Evolutionary conservation across 2,888 invertebrate species (phyloP).

Genomic region (Eudemis profundana): DNA sequence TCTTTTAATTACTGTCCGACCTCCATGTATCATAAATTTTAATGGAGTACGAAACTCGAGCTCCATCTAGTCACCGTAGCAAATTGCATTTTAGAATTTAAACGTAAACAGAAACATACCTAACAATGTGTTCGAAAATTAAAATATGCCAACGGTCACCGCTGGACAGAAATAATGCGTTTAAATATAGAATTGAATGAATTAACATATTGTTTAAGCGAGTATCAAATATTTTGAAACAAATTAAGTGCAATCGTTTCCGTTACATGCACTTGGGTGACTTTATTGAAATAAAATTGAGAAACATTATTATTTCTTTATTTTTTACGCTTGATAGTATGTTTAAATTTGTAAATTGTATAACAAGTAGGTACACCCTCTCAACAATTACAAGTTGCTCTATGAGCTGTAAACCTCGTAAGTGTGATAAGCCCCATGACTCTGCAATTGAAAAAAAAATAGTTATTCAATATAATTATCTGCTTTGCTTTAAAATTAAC

Average conservation of each 20-base stretch:
- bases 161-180: neutral
- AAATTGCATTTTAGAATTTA: conserved; percentile 76
- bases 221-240: neutral
- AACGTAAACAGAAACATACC: conserved; percentile 55
- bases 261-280: neutral
- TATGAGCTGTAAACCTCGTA: too few relatives aligned
- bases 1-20: conserved; percentile 78
- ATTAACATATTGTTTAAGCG: neutral
- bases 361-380: too few relatives aligned
- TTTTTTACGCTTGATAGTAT: too few relatives aligned
- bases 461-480: too few relatives aligned
- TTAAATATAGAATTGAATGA: neutral
- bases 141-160: conserved; percentile 41
- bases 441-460: too few relatives aligned
- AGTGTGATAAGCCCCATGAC: too few relatives aligned
- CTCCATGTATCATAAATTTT: conserved; percentile 81
- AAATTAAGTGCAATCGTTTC: conserved; percentile 7
- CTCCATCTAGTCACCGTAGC: conserved; percentile 54
- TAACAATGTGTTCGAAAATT: conserved; percentile 49
- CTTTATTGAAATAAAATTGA: conserved; percentile 14
- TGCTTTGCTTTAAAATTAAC: too few relatives aligned
- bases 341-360: too few relatives aligned
- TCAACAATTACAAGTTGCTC: too few relatives aligned
- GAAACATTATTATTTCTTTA: too few relatives aligned
- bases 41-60: conserved; percentile 67